Conservation (phyloP, 2,113 vertebrate species). For the Orthochromis indermauri region DNA sequence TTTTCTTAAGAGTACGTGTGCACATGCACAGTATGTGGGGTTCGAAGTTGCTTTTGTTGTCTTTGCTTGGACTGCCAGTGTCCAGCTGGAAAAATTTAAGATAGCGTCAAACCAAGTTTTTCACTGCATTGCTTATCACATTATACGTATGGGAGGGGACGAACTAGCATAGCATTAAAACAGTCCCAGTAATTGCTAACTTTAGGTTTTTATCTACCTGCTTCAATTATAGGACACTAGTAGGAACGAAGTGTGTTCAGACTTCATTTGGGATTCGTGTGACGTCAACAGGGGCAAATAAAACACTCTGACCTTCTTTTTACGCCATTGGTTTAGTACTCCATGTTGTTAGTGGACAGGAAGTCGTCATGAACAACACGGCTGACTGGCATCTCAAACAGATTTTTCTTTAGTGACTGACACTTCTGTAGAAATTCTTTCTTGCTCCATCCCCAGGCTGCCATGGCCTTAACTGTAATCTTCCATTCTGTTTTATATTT, state of each 20-base stretch:
- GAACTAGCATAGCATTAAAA: background rate
- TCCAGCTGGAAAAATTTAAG: background rate
- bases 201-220: background rate
- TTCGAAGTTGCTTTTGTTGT: background rate
- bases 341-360: background rate
- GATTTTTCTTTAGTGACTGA: background rate
- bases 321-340: background rate
- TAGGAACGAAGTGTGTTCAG: background rate
- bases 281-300: background rate
- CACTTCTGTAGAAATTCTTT: background rate
- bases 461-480: background rate
- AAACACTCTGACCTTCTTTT: background rate
- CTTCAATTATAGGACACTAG: background rate
- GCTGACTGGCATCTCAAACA: background rate
- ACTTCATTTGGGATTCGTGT: background rate
- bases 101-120: background rate
- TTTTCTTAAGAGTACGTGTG: background rate
- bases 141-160: background rate
- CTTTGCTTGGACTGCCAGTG: background rate
- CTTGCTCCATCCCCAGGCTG: background rate
- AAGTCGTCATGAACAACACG: background rate
- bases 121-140: background rate
- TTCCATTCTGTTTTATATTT: background rate
- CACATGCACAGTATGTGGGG: background rate
- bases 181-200: background rate